These are phyloP conservation scores for Varanus salvator DNA, from an alignment of 2,113 vertebrate species.

Conservation along the genomic window DNA sequence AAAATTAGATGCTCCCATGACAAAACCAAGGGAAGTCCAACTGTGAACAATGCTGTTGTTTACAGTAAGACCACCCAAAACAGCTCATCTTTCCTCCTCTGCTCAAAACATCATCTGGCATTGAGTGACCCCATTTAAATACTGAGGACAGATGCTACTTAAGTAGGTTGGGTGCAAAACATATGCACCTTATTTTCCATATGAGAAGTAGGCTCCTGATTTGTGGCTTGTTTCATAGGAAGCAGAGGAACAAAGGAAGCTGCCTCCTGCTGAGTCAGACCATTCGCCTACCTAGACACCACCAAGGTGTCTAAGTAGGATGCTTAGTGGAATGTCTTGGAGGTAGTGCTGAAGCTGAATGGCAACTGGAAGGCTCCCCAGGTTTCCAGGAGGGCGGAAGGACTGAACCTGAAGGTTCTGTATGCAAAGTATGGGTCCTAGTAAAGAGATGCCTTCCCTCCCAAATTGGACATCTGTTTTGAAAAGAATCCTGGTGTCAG, in stretches of 20 bases:
- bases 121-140: background rate
- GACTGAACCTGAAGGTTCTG: no score
- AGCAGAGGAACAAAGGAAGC: background rate
- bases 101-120: background rate
- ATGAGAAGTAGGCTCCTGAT: background rate
- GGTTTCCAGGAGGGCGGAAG: no score
- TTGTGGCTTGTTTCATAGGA: background rate
- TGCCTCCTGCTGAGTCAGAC: background rate
- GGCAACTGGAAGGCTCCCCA: no score
- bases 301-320: no score
- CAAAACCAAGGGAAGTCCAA: slow-evolving; percentile 30
- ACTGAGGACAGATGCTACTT: background rate
- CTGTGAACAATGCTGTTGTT: slow-evolving; percentile 22
- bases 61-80: background rate
- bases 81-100: background rate
- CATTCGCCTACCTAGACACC: background rate
- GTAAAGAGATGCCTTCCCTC: background rate
- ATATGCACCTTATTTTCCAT: background rate
- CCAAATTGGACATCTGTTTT: background rate
- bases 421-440: background rate
- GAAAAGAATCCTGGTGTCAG: background rate
- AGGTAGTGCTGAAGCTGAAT: no score
- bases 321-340: no score
- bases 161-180: background rate
- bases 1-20: slow-evolving; percentile 45